Evolutionary conservation across 2,888 invertebrate species (phyloP), one percentile per base, ranked within the genome.

Genomic region (Clivina fossor): DNA sequence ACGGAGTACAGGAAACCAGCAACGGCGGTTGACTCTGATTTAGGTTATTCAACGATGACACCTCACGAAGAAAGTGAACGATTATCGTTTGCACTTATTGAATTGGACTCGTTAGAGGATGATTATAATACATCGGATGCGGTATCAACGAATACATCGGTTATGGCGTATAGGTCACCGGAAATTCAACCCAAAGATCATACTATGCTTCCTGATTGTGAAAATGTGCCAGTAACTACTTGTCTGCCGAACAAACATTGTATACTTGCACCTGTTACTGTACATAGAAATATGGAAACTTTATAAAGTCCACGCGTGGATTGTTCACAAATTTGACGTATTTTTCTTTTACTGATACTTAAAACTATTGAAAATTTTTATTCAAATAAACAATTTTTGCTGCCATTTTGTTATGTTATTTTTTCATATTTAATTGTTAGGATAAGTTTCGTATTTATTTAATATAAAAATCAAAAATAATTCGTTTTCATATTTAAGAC

Each of bases 1-100:
- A 88, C 90, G 1, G 86, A 85, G 50, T 92, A 91, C 70, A 77
- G 88, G 32, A 80, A 90, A 22, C 84, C 89, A 2, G 83, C 85
- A 38, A 82, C 86, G 0, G 85, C 87, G 0, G 86, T 85, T 37
- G 87, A 87, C 64, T 93, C 91, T n/a, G 95, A 95, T 76, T 93
- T 94, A 69, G 95, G 95, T 1, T 95, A 95, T 73, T 93, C 92
- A 2, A 93, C 93, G 0, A 93, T 93, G 93, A 93, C 92, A 1
- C 91, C 90, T 1, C 91, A 92, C 65, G 92, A 93, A 67, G 92
- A 92, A 68, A 90, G 89, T 1, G 91, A 92, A 69, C 88, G 89
- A 63, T 83, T 88, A 61, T 87, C 86, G 5, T 86, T 88, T 63
- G 87, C 85, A 15, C 78, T 84, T 5, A 81, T 83, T 41, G 86